Conservation (phyloP, 2,113 vertebrate species). For the Chloebia gouldiae region DNA sequence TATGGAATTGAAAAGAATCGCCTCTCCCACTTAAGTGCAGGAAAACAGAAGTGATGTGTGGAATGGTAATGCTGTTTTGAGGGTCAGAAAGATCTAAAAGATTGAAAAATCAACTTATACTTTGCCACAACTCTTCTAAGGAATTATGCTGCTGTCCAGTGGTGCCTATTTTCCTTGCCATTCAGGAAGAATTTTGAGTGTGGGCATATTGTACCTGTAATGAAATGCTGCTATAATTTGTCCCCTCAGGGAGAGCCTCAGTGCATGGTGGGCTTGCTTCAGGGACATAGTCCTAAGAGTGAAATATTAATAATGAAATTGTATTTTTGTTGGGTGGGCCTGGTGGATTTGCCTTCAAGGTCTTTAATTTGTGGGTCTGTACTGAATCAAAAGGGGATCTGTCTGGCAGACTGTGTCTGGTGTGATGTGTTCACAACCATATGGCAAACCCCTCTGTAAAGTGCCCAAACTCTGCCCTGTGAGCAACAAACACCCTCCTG, state of each 20-base stretch:
- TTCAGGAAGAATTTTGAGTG: neutral
- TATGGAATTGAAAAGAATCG: conserved; percentile 67
- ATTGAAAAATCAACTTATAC: neutral
- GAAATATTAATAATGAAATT: neutral
- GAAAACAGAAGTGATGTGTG: conserved; percentile 67
- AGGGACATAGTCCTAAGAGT: neutral
- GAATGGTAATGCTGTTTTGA: neutral
- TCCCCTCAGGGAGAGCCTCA: neutral
- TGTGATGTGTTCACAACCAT: neutral
- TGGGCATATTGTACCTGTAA: neutral
- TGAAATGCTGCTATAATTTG: neutral
- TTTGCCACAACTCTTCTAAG: neutral
- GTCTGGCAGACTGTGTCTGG: neutral
- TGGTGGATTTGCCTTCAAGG: neutral
- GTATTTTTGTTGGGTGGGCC: neutral
- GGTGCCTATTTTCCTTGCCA: neutral
- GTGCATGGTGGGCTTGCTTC: neutral
- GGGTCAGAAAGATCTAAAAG: neutral
- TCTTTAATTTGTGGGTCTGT: neutral
- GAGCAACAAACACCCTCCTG: neutral
- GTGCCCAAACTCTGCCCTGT: neutral
- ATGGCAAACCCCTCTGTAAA: neutral
- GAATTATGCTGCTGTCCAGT: neutral
- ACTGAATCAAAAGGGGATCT: neutral
- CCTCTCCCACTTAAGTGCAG: conserved; percentile 68